These are phyloP conservation scores for Oriolus oriolus DNA, from an alignment of 2,113 vertebrate genomes.

Conservation along the genomic window DNA sequence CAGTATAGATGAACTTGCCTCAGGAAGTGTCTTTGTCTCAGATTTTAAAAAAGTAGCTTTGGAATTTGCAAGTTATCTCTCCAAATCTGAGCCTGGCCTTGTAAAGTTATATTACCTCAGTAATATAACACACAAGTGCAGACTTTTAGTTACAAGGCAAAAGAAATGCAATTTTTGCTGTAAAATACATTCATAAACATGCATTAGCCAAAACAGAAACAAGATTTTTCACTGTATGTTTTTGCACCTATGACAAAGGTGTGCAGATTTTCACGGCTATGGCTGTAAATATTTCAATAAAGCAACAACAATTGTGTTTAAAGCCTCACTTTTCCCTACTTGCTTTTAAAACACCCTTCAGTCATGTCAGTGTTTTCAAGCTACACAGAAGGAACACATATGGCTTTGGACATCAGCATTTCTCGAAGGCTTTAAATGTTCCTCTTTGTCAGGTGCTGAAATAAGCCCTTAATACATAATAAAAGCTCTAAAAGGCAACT, in stretches of 20 bases:
- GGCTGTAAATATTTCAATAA: conserved; percentile 11
- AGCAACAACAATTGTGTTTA: background rate
- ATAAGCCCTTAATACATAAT: background rate
- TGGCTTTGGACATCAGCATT: background rate
- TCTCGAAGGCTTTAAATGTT: background rate
- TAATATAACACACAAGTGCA: background rate
- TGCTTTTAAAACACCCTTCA: background rate
- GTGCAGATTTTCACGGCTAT: background rate
- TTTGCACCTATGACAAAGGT: conserved; percentile 4
- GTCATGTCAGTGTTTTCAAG: background rate
- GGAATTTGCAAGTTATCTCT: background rate
- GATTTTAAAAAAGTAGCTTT: background rate
- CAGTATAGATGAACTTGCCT: background rate
- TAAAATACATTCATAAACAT: conserved; percentile 7
- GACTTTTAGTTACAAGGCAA: background rate
- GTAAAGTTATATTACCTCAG: background rate
- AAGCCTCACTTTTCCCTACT: background rate
- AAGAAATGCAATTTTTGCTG: background rate
- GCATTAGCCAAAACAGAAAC: background rate
- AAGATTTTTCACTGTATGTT: background rate
- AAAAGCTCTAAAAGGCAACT: background rate
- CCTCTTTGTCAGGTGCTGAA: background rate
- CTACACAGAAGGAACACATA: background rate
- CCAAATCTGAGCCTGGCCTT: conserved; percentile 16
- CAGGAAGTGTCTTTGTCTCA: background rate